Base-by-base conservation (phyloP, 1,140 invertebrate species). In the Pseudomyrmex dendroicus region DNA sequence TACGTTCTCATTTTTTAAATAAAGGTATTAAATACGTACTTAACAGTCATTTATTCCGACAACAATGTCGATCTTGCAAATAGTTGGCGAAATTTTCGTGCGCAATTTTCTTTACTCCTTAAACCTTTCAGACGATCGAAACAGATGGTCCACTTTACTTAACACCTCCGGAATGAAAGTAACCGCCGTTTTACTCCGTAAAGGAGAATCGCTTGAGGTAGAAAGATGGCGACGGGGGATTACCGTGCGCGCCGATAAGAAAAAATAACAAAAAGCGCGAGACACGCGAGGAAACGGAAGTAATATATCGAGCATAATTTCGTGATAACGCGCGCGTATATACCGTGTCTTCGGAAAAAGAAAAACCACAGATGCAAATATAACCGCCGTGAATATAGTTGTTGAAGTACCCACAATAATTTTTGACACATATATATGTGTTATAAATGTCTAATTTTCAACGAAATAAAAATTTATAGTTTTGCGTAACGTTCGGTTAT, bases 131-230 rank as follows among this genome's bases (percentile, higher is more conserved):
- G 44, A 80, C 76, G 54, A 80, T 80, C 66, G 76, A 56, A 80
- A 80, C 76, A 66, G 64, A 78, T 80, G 68, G 76, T 80, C 76
- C 76, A 80, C 76, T 80, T 80, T 80, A 80, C 76, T 80, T 80
- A 80, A 80, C 76, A 72, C 76, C 66, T 17, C 54, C 54, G 66
- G 76, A 80, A 80, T 80, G 76, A 80, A 80, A 80, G 76, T 80
- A 80, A 80, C 66, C 66, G 54, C 54, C 66, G 66, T 13, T 80
- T 80, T 80, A 80, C 76, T 48, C 35, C 35, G 54, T 78, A 57
- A 46, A 48, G 66, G 54, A 80, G 54, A 57, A 59, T 70, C 66
- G 66, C 68, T 72, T 35, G 64, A 72, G 66, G 66, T 61, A 48
- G 46, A 80, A 62, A 80, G 76, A 80, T 72, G 66, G 76, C 76